Percentiles rank a stretch among this genome's conserved stretches.
Evolutionary conservation across 2,888 invertebrate species (phyloP).

Genomic region (Trichogramma evanescens): DNA sequence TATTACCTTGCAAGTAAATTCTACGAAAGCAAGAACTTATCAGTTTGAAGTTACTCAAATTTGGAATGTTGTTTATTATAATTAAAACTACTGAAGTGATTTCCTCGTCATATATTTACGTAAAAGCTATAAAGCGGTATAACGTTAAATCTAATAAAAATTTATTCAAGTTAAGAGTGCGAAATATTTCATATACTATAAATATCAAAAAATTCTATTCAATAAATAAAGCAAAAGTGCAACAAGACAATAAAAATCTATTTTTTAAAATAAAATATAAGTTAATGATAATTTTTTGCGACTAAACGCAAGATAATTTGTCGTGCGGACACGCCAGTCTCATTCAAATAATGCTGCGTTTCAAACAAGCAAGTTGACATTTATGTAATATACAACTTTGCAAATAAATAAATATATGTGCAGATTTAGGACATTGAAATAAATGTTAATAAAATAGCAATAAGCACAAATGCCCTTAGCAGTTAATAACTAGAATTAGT

Average conservation of each 20-base stretch:
- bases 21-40: too few relatives aligned
- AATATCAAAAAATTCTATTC: conserved; percentile 32
- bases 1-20: too few relatives aligned
- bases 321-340: conserved; percentile 20
- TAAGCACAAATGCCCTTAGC: conserved; percentile 26
- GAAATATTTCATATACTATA: conserved; percentile 14
- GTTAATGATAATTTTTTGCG: conserved; percentile 21
- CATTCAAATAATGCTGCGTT: conserved; percentile 19
- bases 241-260: conserved; percentile 33
- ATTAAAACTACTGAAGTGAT: too few relatives aligned
- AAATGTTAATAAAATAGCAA: conserved; percentile 5
- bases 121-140: too few relatives aligned
- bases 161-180: too few relatives aligned
- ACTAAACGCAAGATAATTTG: conserved; percentile 24
- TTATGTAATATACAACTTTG: not conserved
- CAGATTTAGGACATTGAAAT: not conserved
- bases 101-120: too few relatives aligned
- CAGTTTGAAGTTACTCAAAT: too few relatives aligned
- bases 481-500: conserved; percentile 26
- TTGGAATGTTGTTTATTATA: too few relatives aligned
- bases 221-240: conserved; percentile 45
- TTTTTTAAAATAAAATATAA: conserved; percentile 19
- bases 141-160: too few relatives aligned
- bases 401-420: conserved; percentile 3
- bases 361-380: conserved; percentile 1